Evolutionary conservation across 37 sponge, comb jelly and placozoan genomes (phyloP), one percentile per base, ranked within the genome.

Genomic region (Trichoplax adhaerens): DNA sequence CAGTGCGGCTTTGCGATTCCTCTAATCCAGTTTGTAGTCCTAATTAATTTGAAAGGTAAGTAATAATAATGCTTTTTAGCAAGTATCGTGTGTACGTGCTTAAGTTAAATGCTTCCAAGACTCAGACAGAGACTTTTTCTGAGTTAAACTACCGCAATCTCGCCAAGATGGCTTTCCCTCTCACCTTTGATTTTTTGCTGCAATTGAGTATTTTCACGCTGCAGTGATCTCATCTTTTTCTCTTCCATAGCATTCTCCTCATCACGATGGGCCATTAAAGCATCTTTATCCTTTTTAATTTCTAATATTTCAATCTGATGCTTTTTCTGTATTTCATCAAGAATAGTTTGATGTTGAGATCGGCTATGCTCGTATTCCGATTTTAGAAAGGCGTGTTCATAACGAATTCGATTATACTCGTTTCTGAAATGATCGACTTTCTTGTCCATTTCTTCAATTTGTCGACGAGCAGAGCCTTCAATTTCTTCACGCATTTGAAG

Each of bases 351-450:
- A 60, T 79, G 80, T 8, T 8, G 62, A 46, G 54, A 55, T 80
- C 79, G 70, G n/a, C 55, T 0, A 4, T 62, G 48, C n/a, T 79
- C 80, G 76, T 79, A 66, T 64, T 76, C 84, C 0, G 79, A 69
- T 65, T 79, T 79, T 64, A 83, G 66, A 12, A 75, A 71, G 2
- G 80, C 62, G 62, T 83, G 76, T 64, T 70, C 62, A 65, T 83
- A 83, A 68, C 68, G 79, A 56, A 83, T 55, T 65, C 79, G 72
- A 54, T 65, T 83, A 58, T 76, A 66, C 49, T 83, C 84, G 76
- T 80, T 29, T 29, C 29, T 29, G 29, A 29, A 29, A 29, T 29
- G 29, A 29, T 29, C 29, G 29, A 29, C 29, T 29, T 29, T 29
- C 29, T 29, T 29, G 29, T 29, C 29, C 29, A 29, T 29, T 29